A percentile compares a stretch with the other conserved stretches of the same genome.
Conservation (phyloP, 2,797 vertebrate genomes). For the Silurus lanzhouensis region DNA sequence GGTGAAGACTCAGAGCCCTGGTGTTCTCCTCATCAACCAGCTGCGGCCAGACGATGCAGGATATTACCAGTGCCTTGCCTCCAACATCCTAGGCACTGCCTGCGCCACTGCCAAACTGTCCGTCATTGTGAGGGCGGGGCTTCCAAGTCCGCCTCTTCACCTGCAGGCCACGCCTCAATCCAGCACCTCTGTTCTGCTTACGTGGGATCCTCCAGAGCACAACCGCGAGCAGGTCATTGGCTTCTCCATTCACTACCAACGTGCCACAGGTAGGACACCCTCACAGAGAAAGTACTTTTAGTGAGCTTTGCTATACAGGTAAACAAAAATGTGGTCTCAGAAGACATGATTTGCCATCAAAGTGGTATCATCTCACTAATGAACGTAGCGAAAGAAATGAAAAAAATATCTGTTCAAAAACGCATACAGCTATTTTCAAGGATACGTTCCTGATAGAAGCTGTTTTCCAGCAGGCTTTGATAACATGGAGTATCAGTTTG, state of each 20-base stretch:
- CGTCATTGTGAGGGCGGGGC: slow-evolving; percentile 90
- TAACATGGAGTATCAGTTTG: slow-evolving; percentile 95
- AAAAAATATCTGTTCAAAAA: background rate
- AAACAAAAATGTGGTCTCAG: background rate
- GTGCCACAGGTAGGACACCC: slow-evolving; percentile 76
- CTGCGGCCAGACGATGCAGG: slow-evolving; percentile 90
- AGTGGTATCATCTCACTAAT: background rate
- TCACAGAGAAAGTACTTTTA: background rate
- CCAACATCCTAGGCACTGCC: slow-evolving; percentile 87
- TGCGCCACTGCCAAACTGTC: slow-evolving; percentile 90
- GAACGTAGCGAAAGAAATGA: background rate
- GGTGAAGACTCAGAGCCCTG: slow-evolving; percentile 87
- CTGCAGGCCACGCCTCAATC: slow-evolving; percentile 82
- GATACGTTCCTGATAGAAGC: too few species aligned
- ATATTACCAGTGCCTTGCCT: slow-evolving; percentile 95
- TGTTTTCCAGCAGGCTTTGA: slow-evolving; percentile 78
- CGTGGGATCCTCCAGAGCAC: slow-evolving; percentile 90
- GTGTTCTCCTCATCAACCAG: slow-evolving; percentile 94
- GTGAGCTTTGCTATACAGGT: background rate
- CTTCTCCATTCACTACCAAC: slow-evolving; percentile 95
- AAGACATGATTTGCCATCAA: background rate
- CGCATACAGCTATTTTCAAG: background rate
- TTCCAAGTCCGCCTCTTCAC: slow-evolving; percentile 88
- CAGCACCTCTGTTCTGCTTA: slow-evolving; percentile 86
- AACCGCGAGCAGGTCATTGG: slow-evolving; percentile 96